Evolutionary conservation across 2,797 vertebrate species (phyloP).

Genomic region (Cottoperca gobio): DNA sequence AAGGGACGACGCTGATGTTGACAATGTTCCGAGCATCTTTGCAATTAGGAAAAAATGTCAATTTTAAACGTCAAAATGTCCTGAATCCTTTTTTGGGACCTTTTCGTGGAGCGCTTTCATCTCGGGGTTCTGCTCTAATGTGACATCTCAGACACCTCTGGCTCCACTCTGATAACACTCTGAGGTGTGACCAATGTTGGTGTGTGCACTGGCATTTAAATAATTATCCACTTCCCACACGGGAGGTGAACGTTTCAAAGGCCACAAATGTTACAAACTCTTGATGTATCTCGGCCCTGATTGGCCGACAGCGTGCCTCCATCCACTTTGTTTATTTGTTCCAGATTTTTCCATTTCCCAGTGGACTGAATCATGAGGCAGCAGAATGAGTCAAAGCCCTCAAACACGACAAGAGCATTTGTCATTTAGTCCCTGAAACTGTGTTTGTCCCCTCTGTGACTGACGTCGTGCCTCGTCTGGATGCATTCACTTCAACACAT

Average conservation of each 20-base stretch:
- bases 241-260: constrained; percentile 40
- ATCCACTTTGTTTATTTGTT: constrained; percentile 11
- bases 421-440: constrained; percentile 45
- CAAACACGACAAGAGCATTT: background rate
- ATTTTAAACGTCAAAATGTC: background rate
- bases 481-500: too few relatives aligned
- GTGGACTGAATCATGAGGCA: constrained; percentile 31
- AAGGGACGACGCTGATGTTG: background rate
- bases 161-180: constrained; percentile 7
- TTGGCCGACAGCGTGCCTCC: constrained; percentile 16
- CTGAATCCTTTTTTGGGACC: too few relatives aligned
- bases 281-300: constrained; percentile 7
- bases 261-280: constrained; percentile 23
- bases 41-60: too few relatives aligned
- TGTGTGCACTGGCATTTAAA: constrained; percentile 64
- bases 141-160: constrained; percentile 8
- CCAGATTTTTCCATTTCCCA: constrained; percentile 8
- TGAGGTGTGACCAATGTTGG: constrained; percentile 35
- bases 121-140: background rate
- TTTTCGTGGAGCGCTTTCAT: background rate
- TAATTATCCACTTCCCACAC: constrained; percentile 32
- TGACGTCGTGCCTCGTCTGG: background rate
- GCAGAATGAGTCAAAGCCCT: constrained; percentile 28
- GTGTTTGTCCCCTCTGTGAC: background rate
- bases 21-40: background rate